These are phyloP conservation scores for Monochamus alternatus DNA, from an alignment of 2,888 invertebrate genomes.

Conservation along the genomic window DNA sequence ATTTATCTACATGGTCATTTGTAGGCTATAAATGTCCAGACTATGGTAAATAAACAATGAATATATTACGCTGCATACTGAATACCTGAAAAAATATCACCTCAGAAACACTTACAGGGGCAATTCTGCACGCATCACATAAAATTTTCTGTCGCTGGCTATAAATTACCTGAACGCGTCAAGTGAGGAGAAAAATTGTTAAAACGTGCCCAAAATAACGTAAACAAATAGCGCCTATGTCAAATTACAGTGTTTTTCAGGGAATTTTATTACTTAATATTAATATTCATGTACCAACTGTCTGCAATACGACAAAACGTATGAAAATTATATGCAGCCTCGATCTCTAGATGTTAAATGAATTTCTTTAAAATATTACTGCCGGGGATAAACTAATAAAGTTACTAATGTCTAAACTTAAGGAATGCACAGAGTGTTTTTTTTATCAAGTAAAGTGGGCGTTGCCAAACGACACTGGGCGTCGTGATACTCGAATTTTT, in stretches of 20 bases:
- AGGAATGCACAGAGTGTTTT: no score
- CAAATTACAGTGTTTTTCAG: neutral
- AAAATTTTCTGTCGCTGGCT: conserved; percentile 2
- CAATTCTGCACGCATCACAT: conserved; percentile 9
- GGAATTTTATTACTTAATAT: neutral
- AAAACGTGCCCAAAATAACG: neutral
- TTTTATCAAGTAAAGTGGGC: no score
- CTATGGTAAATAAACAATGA: conserved; percentile 11
- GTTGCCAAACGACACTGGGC: no score
- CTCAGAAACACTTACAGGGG: conserved; percentile 4
- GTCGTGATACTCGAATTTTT: no score
- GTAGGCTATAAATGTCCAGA: conserved; percentile 8
- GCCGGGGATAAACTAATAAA: no score
- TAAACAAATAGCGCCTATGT: neutral
- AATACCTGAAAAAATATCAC: conserved; percentile 10
- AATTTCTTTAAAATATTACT: no score
- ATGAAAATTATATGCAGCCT: no score
- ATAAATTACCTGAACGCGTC: conserved; percentile 1
- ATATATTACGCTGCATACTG: conserved; percentile 9
- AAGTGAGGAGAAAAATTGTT: conserved; percentile 9
- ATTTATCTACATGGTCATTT: conserved; percentile 3
- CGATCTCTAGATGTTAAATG: no score
- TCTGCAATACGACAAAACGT: neutral
- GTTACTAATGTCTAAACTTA: no score
- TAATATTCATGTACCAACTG: neutral